A percentile compares a stretch with the other conserved stretches of the same genome.
phyloP scores from a whole-genome alignment of 2,888 invertebrate genomes.

The Abscondita cerata region DNA sequence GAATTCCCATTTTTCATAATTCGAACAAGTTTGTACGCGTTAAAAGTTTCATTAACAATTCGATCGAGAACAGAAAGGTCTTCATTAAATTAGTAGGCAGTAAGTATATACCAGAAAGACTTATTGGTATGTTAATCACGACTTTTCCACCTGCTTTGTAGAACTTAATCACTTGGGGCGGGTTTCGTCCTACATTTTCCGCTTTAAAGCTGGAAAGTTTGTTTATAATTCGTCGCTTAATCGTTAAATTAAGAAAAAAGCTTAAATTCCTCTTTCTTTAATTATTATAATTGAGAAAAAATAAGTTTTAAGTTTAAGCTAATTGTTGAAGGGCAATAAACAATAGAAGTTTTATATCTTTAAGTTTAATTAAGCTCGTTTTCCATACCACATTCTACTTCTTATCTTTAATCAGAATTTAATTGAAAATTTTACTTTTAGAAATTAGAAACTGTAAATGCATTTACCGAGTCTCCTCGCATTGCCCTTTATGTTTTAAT shows the following conservation, averaged over 20 bases:
- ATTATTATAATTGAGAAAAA: no score
- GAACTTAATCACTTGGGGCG: no score
- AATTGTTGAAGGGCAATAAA: no score
- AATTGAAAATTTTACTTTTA: not conserved
- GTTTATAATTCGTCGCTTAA: no score
- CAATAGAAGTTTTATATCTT: no score
- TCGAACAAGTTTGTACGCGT: constrained; percentile 4
- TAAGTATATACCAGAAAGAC: constrained; percentile 18
- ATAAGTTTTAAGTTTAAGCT: no score
- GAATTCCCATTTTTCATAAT: no score
- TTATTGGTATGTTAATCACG: constrained; percentile 36
- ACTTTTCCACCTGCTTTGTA: constrained; percentile 19
- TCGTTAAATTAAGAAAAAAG: no score
- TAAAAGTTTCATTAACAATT: constrained; percentile 35
- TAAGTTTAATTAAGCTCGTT: no score
- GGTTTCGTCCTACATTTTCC: no score
- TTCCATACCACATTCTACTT: not conserved
- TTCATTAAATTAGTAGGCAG: constrained; percentile 35
- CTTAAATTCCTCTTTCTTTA: no score
- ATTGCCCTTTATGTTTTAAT: not conserved
- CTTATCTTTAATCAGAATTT: not conserved
- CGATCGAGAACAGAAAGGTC: constrained; percentile 31
- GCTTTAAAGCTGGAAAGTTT: no score
- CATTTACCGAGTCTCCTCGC: not conserved
- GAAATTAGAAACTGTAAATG: not conserved